phyloP scores from a whole-genome alignment of 1,140 invertebrate species.

The Heliconius eleuchia region DNA sequence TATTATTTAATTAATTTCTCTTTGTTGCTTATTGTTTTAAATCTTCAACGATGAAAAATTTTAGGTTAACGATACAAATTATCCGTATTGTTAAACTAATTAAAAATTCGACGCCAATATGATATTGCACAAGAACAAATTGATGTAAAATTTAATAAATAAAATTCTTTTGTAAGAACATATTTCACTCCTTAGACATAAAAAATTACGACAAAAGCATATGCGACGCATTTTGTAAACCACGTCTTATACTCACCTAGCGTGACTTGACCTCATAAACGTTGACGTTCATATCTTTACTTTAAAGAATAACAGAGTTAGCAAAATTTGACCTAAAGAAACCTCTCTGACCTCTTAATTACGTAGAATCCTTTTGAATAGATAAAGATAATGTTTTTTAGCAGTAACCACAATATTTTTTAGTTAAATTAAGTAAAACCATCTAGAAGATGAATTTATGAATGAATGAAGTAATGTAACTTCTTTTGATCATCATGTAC shows the following conservation, averaged over 20 bases:
- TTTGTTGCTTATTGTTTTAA: background rate
- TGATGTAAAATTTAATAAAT: background rate
- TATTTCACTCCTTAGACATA: background rate
- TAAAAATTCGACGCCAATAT: no score
- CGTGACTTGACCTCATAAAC: slow-evolving; percentile 5
- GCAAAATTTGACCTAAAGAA: background rate
- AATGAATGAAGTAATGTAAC: no score
- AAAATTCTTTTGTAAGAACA: background rate
- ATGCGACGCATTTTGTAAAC: background rate
- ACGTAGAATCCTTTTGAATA: background rate
- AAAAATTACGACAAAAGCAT: background rate
- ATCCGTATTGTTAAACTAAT: no score
- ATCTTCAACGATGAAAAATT: no score
- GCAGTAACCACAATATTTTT: no score
- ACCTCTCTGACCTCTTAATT: background rate
- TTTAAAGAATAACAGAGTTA: background rate
- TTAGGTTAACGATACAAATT: no score
- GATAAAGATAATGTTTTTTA: background rate
- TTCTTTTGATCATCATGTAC: no score
- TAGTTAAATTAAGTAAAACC: no score
- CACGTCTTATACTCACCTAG: background rate
- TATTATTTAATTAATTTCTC: background rate
- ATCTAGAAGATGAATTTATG: no score
- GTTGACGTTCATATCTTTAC: background rate
- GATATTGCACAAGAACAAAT: no score